Evolutionary conservation across 2,113 vertebrate species (phyloP).

Genomic region (Atrichornis clamosus): DNA sequence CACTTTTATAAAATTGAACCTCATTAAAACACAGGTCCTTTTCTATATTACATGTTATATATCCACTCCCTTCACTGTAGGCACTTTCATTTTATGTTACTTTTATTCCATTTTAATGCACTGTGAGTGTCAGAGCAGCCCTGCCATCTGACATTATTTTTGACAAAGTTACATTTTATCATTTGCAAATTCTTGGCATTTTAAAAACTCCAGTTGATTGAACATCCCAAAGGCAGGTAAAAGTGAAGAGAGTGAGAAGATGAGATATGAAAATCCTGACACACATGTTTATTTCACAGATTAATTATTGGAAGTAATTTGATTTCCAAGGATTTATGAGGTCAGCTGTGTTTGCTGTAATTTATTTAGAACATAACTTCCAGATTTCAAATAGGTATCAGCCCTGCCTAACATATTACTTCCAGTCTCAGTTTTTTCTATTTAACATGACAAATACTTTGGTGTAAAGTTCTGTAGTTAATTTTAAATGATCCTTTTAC

Average conservation of each 20-base stretch:
- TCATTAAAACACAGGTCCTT: constrained; percentile 46
- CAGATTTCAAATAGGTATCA: neutral
- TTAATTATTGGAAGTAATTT: constrained; percentile 28
- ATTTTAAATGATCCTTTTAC: neutral
- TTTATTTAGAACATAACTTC: neutral
- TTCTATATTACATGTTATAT: neutral
- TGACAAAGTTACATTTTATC: neutral
- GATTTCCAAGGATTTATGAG: neutral
- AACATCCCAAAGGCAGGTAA: neutral
- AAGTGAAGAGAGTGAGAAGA: neutral
- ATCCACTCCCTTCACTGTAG: neutral
- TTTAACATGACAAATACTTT: neutral
- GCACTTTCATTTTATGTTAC: neutral
- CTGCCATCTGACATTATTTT: constrained; percentile 12
- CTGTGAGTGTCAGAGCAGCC: neutral
- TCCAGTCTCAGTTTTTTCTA: neutral
- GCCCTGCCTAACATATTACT: neutral
- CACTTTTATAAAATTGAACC: constrained; percentile 14
- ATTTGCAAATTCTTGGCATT: neutral
- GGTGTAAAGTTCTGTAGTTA: neutral
- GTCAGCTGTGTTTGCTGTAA: neutral
- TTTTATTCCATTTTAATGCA: constrained; percentile 2
- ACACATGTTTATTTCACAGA: constrained; percentile 12
- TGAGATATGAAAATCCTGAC: neutral
- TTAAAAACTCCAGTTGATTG: neutral